Conservation (phyloP, 2,113 vertebrate species). For the Sylvietta virens region DNA sequence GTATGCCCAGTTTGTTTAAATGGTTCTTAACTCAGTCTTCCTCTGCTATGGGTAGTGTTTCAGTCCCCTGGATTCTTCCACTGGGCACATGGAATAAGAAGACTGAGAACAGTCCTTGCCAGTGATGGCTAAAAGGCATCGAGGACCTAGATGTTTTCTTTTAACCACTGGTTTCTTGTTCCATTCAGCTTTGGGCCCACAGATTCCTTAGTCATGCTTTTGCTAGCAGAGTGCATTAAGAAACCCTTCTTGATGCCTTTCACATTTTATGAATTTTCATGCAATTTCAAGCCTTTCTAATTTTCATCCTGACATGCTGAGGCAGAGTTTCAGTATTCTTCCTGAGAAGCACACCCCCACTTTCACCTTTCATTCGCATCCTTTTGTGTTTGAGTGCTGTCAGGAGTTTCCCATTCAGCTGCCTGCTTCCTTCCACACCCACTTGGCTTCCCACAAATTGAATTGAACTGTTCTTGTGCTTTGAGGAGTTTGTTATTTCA, state of each 20-base stretch:
- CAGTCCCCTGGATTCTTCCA: background rate
- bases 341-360: background rate
- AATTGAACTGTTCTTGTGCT: background rate
- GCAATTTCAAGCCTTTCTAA: background rate
- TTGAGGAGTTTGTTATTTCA: constrained; percentile 36
- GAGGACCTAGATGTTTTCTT: background rate
- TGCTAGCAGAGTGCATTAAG: background rate
- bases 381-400: constrained; percentile 13
- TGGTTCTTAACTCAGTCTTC: background rate
- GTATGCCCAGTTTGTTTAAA: background rate
- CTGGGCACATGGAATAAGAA: background rate
- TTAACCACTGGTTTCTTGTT: background rate
- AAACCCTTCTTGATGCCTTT: background rate
- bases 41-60: background rate
- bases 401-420: constrained; percentile 1
- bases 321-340: background rate
- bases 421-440: background rate
- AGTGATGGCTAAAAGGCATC: background rate
- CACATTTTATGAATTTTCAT: background rate
- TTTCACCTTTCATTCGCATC: background rate
- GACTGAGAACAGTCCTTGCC: background rate
- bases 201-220: background rate
- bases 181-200: background rate
- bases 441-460: background rate
- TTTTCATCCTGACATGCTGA: background rate